Base-by-base conservation (phyloP, 2,888 invertebrate genomes). In the Lasioglossum figueresi region DNA sequence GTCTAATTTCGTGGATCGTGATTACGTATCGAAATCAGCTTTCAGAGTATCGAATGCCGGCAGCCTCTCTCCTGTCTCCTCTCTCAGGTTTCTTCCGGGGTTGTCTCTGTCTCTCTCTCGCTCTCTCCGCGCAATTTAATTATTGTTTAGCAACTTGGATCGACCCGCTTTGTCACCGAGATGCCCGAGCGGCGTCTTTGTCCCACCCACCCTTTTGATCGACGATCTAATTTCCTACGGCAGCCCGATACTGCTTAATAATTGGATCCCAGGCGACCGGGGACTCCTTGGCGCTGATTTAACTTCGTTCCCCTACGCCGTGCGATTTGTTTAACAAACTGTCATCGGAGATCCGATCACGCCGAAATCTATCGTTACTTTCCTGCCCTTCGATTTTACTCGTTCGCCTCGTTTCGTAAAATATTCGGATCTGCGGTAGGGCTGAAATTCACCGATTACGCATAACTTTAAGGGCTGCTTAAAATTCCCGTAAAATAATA, bases 181-280 rank as follows among this genome's bases (percentile, higher is more conserved):
- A 85, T 63, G 80, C 72, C 73, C 59, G 37, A n/a, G 40, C 72
- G 37, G 48, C 79, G 78, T 80, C 87, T 86, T 79, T 80, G 80
- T 83, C 34, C 78, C 71, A 45, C 31, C 37, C 68, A 59, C 37
- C 71, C 81, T 70, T 72, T 72, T 72, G 80, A 85, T 82, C 83
- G 80, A 73, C 87, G 87, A 87, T 85, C 83, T 87, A 85, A 87
- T 87, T 87, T 86, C 87, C 86, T 72, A 68, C 80, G 70, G 77
- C 68, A 40, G 75, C 52, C 52, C 80, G 86, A 86, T 87, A 80
- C 86, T 48, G 77, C 78, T 82, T 86, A 85, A 86, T 85, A 87
- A 76, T 85, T 76, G 80, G 74, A 78, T 79, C 82, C 56, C n/a
- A 63, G n/a, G n/a, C 45, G 40, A 70, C 70, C 48, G 16, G 40